A percentile compares a stretch with the other conserved stretches of the same genome.
These are phyloP conservation scores for Epinotia nisella DNA, from an alignment of 2,888 invertebrate genomes.

Conservation along the genomic window DNA sequence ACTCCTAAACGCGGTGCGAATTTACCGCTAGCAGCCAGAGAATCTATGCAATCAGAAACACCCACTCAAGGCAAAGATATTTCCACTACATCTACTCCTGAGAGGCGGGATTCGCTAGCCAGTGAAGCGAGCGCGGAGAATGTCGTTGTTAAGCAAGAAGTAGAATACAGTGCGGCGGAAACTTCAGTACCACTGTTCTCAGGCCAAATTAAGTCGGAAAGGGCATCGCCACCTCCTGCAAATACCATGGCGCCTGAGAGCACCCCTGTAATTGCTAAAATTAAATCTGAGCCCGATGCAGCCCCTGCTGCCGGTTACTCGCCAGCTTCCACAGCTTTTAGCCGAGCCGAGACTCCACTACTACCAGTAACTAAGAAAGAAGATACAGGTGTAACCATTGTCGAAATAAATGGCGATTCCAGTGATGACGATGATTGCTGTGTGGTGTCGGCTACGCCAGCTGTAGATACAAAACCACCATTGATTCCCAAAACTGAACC, in stretches of 20 bases:
- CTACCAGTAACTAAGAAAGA: conserved; percentile 72
- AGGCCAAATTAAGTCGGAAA: conserved; percentile 72
- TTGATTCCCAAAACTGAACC: conserved; percentile 72
- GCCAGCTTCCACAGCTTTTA: conserved; percentile 28
- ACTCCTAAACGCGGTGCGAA: conserved; percentile 74
- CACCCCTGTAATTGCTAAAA: conserved; percentile 65
- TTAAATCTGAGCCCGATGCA: conserved; percentile 71
- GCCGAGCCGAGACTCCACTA: conserved; percentile 54
- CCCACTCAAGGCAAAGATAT: conserved; percentile 45
- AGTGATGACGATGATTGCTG: conserved; percentile 81
- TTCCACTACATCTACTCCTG: conserved; percentile 48
- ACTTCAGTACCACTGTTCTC: conserved; percentile 65
- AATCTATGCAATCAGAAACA: conserved; percentile 52
- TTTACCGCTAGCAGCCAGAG: conserved; percentile 56
- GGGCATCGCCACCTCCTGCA: conserved; percentile 64
- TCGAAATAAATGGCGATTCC: conserved; percentile 80
- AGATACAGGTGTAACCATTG: conserved; percentile 67
- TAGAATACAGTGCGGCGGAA: conserved; percentile 55
- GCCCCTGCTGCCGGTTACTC: conserved; percentile 39
- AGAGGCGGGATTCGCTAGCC: conserved; percentile 59
- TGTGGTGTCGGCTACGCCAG: conserved; percentile 78
- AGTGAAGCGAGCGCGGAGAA: conserved; percentile 57
- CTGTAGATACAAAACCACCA: conserved; percentile 71
- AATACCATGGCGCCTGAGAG: conserved; percentile 46
- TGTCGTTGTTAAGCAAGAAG: conserved; percentile 72